Evolutionary conservation across 2,797 vertebrate genomes (phyloP), one percentile per base, ranked within the genome.

Genomic region (Sternotherus odoratus): DNA sequence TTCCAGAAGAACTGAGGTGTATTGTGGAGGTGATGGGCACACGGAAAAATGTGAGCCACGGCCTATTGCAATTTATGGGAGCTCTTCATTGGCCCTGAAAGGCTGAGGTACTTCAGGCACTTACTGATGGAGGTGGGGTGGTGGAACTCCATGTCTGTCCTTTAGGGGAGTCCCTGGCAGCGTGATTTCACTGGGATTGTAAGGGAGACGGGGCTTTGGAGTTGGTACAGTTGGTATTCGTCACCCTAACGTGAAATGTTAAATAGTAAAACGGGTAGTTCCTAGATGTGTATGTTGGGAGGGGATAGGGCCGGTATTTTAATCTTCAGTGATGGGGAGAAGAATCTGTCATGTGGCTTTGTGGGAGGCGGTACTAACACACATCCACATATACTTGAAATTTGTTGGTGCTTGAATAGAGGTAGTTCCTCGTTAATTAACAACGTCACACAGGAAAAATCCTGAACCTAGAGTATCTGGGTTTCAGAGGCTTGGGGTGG

Each of bases 401-500:
- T 89, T 82, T 81, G 78, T 3, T 17, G 53, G 63, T 85, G 77
- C 66, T 12, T 13, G 63, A 77, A 13, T 46, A 0, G 0, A 4
- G 56, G 46, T 6, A n/a, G 74, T 33, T 8, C 63, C 50, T 82
- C 33, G 53, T 4, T 0, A 0, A 39, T 1, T 2, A 91, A 53
- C 78, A 80, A 77, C 0, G 39, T 39, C n/a, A 0, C 53, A 74
- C 78, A 21, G 75, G 91, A 72, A 54, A 82, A 93, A 78, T 39
- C 26, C 48, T 36, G 53, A 87, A 33, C 9, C 10, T 3, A 1
- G 30, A 75, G 81, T 46, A 6, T 39, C 75, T 66, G 85, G 66
- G 87, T 13, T 1, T 90, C 72, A 24, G 7, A 36, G 74, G 49
- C 39, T 28, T 46, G 39, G 24, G 48, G 8, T 72, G 13, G 79